Percentiles rank a stretch among this genome's conserved stretches.
These are phyloP conservation scores for Lutjanus campechanus DNA, from an alignment of 2,797 vertebrate genomes.

Conservation along the genomic window DNA sequence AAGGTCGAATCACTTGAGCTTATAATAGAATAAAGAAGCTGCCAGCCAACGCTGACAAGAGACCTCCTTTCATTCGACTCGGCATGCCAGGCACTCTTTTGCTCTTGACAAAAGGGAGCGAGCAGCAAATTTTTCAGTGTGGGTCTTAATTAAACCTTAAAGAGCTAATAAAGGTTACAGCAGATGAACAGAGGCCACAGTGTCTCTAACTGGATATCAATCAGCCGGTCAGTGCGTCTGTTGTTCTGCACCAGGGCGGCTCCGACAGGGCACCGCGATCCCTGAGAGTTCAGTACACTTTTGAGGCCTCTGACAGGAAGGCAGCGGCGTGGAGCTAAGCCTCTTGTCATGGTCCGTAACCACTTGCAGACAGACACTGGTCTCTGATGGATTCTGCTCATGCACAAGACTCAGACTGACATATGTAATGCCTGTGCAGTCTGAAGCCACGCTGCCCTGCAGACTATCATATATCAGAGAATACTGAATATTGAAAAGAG, in stretches of 20 bases:
- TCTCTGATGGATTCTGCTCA: slow-evolving; percentile 64
- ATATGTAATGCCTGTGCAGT: slow-evolving; percentile 43
- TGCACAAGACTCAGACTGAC: slow-evolving; percentile 52
- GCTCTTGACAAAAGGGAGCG: slow-evolving; percentile 56
- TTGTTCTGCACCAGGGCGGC: slow-evolving; percentile 43
- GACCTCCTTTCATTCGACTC: slow-evolving; percentile 61
- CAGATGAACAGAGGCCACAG: slow-evolving; percentile 46
- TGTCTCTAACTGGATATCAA: slow-evolving; percentile 51
- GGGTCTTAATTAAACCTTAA: slow-evolving; percentile 68
- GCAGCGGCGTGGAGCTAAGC: slow-evolving; percentile 63
- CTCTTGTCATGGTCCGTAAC: slow-evolving; percentile 73
- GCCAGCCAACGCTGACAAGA: slow-evolving; percentile 59
- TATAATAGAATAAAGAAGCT: slow-evolving; percentile 70
- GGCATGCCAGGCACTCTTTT: slow-evolving; percentile 43
- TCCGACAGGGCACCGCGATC: slow-evolving; percentile 60
- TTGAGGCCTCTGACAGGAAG: slow-evolving; percentile 65
- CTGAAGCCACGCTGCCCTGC: slow-evolving; percentile 10
- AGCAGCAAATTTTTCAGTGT: slow-evolving; percentile 40
- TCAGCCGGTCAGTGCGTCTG: slow-evolving; percentile 37
- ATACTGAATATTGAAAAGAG: slow-evolving; percentile 15
- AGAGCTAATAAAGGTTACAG: slow-evolving; percentile 59
- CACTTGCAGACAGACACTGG: slow-evolving; percentile 63
- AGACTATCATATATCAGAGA: slow-evolving; percentile 17
- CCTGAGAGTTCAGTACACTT: slow-evolving; percentile 62
- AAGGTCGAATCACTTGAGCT: slow-evolving; percentile 74